These are phyloP conservation scores for Drosophila saltans DNA, from an alignment of 1,140 invertebrate species.

Conservation along the genomic window DNA sequence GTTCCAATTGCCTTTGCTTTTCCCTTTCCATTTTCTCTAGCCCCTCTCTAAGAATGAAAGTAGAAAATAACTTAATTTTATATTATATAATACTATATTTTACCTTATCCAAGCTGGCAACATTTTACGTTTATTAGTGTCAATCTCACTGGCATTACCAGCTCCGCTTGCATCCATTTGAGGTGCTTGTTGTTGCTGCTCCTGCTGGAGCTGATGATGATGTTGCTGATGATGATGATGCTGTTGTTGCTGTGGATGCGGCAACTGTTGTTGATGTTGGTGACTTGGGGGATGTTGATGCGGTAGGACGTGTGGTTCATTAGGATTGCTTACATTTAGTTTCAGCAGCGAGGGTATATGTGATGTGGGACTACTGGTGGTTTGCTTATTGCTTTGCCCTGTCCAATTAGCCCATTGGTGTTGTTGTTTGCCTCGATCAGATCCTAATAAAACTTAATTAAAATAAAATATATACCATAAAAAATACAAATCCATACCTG, in stretches of 20 bases:
- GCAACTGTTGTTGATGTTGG: constrained; percentile 23
- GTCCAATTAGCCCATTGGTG: constrained; percentile 58
- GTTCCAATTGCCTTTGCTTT: constrained; percentile 94
- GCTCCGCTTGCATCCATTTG: constrained; percentile 3
- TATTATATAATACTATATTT: neutral
- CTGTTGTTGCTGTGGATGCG: constrained; percentile 17
- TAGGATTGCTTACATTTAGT: constrained; percentile 77
- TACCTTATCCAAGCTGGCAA: constrained; percentile 95
- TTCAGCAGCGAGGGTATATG: constrained; percentile 78
- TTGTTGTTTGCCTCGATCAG: constrained; percentile 22
- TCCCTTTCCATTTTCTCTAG: constrained; percentile 98
- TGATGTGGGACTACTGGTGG: constrained; percentile 56
- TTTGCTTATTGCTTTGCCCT: constrained; percentile 25
- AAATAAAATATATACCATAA: no score
- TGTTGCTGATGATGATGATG: neutral
- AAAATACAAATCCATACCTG: constrained; percentile 19
- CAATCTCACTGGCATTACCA: constrained; percentile 83
- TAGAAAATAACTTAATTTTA: no score
- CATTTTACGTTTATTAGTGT: constrained; percentile 95
- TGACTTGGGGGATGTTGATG: constrained; percentile 26
- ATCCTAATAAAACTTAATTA: neutral
- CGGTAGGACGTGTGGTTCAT: constrained; percentile 38
- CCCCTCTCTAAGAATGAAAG: constrained; percentile 83
- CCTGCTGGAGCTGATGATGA: constrained; percentile 7
- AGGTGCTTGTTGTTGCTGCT: constrained; percentile 15